A percentile compares a stretch with the other conserved stretches of the same genome.
Conservation (phyloP, 1,140 invertebrate species). For the Drosophila kohkoa region DNA sequence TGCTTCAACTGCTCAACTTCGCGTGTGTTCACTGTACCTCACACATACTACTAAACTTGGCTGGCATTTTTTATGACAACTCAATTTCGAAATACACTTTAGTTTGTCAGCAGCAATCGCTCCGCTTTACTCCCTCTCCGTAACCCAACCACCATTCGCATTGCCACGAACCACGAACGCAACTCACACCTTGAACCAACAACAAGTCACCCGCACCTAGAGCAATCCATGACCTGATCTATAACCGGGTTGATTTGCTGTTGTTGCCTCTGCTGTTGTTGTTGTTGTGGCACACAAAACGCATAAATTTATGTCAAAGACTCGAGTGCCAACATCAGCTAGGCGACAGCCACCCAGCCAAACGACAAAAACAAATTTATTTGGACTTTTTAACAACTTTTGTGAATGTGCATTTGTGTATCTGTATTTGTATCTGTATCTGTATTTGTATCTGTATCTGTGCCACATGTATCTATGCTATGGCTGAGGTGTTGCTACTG, state of each 20-base stretch:
- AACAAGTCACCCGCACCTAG: slow-evolving; percentile 32
- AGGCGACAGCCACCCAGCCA: background rate
- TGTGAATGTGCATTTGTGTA: slow-evolving; percentile 46
- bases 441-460: slow-evolving; percentile 26
- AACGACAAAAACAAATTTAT: slow-evolving; percentile 76
- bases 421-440: background rate
- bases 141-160: background rate
- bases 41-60: slow-evolving; percentile 5
- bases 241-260: slow-evolving; percentile 53
- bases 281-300: slow-evolving; percentile 70
- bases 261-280: background rate
- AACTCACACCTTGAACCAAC: slow-evolving; percentile 15
- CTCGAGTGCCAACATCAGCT: slow-evolving; percentile 54
- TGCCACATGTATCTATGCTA: slow-evolving; percentile 12
- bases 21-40: slow-evolving; percentile 37
- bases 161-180: background rate
- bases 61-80: slow-evolving; percentile 74
- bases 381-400: slow-evolving; percentile 82
- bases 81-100: slow-evolving; percentile 79
- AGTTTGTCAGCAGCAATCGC: slow-evolving; percentile 67
- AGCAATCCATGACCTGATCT: slow-evolving; percentile 64
- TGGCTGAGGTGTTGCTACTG: slow-evolving; percentile 41
- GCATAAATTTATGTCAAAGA: slow-evolving; percentile 83
- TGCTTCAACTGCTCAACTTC: no score
- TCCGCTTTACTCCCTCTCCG: background rate